phyloP scores from a whole-genome alignment of 2,888 invertebrate genomes.

The Cheilosia impressa region DNA sequence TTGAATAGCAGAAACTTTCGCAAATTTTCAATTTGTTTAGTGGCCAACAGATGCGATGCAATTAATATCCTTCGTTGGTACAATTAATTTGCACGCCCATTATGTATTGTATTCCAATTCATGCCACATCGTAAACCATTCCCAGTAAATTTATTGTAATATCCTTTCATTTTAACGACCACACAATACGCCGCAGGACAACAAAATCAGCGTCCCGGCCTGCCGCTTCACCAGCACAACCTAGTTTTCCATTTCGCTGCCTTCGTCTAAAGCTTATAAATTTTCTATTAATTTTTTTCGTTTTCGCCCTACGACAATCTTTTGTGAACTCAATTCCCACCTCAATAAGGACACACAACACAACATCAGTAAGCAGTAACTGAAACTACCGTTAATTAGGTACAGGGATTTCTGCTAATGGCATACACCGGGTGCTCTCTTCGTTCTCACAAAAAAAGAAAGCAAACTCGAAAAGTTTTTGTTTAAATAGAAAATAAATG shows the following conservation, averaged over 20 bases:
- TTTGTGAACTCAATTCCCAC: constrained; percentile 45
- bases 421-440: constrained; percentile 69
- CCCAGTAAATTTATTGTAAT: constrained; percentile 29
- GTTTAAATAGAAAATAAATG: constrained; percentile 73
- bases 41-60: no score
- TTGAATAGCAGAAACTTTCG: no score
- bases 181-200: constrained; percentile 43
- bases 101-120: constrained; percentile 32
- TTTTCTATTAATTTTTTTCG: constrained; percentile 47
- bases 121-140: constrained; percentile 42
- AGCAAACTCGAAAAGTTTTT: constrained; percentile 68
- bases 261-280: constrained; percentile 46
- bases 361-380: constrained; percentile 64
- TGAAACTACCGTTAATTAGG: constrained; percentile 75
- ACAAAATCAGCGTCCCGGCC: constrained; percentile 16
- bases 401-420: constrained; percentile 74
- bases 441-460: constrained; percentile 12
- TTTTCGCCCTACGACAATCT: constrained; percentile 33
- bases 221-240: not conserved
- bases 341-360: constrained; percentile 54
- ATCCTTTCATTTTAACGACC: constrained; percentile 42
- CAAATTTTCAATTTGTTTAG: not conserved
- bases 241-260: constrained; percentile 24
- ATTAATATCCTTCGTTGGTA: constrained; percentile 4
- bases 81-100: constrained; percentile 21